Percentiles rank a stretch among this genome's conserved stretches.
Evolutionary conservation across 2,113 vertebrate species (phyloP).

Genomic region (Callionymus lyra): DNA sequence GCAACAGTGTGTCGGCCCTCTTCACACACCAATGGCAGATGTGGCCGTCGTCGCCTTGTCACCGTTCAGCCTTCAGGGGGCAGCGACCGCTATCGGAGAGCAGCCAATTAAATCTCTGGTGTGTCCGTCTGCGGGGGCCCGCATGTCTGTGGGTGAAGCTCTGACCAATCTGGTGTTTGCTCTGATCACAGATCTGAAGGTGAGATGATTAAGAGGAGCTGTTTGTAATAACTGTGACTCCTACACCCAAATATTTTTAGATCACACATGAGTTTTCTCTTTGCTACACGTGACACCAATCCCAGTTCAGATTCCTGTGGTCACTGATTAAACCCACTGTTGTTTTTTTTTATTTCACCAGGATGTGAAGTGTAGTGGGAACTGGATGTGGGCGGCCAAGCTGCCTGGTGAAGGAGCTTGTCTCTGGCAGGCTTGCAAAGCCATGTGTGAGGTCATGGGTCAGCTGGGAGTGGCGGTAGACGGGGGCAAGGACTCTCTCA

Average conservation of each 20-base stretch:
- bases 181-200: constrained; percentile 73
- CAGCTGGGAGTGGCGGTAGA: constrained; percentile 81
- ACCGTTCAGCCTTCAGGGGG: constrained; percentile 72
- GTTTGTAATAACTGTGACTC: neutral
- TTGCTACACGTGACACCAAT: too few species aligned
- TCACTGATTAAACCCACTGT: too few species aligned
- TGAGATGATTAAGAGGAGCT: constrained; percentile 19
- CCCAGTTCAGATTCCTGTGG: too few species aligned
- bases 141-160: constrained; percentile 82
- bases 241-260: neutral
- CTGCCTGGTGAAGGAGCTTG: constrained; percentile 77
- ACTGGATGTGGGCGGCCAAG: constrained; percentile 95
- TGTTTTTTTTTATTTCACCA: constrained; percentile 45
- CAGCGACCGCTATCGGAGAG: constrained; percentile 83
- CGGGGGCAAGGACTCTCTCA: constrained; percentile 88
- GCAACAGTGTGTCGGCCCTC: constrained; percentile 90
- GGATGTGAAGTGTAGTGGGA: constrained; percentile 90
- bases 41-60: constrained; percentile 86
- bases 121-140: constrained; percentile 73
- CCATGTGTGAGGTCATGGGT: constrained; percentile 80
- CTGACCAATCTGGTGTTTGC: constrained; percentile 90
- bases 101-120: constrained; percentile 87
- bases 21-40: constrained; percentile 85
- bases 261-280: too few species aligned
- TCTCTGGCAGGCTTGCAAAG: constrained; percentile 77